phyloP scores from a whole-genome alignment of 30 jellyfish, hydroid and myxozoan species.

The Hydractinia symbiolongicarpus region DNA sequence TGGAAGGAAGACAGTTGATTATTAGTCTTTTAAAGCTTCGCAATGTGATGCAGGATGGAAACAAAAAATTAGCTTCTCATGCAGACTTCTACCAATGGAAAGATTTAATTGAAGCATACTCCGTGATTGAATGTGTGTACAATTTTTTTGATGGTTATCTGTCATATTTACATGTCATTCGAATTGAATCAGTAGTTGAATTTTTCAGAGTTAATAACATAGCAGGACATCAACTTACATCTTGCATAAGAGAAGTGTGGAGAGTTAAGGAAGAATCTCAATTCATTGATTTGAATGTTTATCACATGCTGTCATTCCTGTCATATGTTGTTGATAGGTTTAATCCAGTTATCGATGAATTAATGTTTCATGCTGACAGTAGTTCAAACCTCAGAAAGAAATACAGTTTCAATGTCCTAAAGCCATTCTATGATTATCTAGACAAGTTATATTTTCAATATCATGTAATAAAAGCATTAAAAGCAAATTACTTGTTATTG shows the following conservation, averaged over 20 bases:
- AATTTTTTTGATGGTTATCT: slow-evolving; percentile 1
- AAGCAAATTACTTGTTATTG: neutral
- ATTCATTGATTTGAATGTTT: neutral
- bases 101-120: neutral
- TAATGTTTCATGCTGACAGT: neutral
- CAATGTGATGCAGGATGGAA: neutral
- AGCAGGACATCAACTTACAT: neutral
- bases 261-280: neutral
- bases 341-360: slow-evolving; percentile 1
- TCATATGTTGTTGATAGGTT: neutral
- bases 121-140: neutral
- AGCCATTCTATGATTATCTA: neutral
- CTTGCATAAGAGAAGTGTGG: neutral
- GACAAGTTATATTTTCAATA: neutral
- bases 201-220: neutral
- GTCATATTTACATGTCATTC: neutral
- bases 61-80: neutral
- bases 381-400: neutral
- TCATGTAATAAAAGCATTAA: neutral
- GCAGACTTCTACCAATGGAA: neutral
- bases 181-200: neutral
- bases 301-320: neutral
- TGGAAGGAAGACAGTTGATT: neutral
- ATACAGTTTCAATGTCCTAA: slow-evolving; percentile 10
- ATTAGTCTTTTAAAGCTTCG: neutral